phyloP scores from a whole-genome alignment of 92 coral and sea anemone genomes.

The Actinostola sp. region DNA sequence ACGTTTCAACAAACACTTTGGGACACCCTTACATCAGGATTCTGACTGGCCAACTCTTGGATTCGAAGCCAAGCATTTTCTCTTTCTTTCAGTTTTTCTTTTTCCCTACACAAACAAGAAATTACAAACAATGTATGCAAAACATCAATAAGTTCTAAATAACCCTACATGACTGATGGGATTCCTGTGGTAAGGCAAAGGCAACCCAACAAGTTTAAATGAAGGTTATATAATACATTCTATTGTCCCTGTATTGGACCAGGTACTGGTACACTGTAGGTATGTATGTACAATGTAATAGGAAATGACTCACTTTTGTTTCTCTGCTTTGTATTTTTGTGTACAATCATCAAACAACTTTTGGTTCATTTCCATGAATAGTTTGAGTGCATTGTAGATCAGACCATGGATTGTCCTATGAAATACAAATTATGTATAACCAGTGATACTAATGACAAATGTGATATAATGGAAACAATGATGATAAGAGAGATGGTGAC shows the following conservation, averaged over 20 bases:
- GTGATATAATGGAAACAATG: not conserved
- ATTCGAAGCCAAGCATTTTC: constrained; percentile 90
- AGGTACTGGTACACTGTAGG: no score
- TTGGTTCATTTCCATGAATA: constrained; percentile 99
- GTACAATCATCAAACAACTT: constrained; percentile 96
- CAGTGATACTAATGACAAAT: no score
- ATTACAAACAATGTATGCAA: no score
- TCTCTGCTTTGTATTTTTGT: constrained; percentile 91
- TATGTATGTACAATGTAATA: no score
- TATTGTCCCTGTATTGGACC: no score
- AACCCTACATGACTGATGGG: no score
- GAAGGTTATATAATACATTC: no score
- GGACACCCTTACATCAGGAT: constrained; percentile 71
- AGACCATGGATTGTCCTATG: constrained; percentile 92
- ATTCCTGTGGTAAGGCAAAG: no score
- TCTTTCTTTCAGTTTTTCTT: constrained; percentile 84
- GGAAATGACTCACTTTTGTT: constrained; percentile 82
- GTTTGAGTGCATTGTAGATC: constrained; percentile 95
- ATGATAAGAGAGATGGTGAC: no score
- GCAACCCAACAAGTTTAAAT: no score
- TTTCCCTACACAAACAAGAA: constrained; percentile 58
- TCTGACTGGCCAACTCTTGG: constrained; percentile 81
- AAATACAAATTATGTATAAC: not conserved
- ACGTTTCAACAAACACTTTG: not conserved
- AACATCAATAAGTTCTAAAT: no score